Conservation (phyloP, 1,140 invertebrate genomes). For the Penaeus indicus region DNA sequence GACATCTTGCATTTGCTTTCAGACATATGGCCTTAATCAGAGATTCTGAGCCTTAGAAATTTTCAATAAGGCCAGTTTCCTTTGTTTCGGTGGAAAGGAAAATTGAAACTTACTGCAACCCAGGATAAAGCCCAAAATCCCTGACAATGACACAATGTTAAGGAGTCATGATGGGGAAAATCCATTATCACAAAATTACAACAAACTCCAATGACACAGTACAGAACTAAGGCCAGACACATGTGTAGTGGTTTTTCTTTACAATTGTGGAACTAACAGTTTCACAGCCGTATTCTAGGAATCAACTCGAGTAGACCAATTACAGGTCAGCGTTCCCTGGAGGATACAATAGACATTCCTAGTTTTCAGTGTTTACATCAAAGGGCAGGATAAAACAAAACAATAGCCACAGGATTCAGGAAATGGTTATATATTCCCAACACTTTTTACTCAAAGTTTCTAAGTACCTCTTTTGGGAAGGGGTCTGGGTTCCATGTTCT, state of each 20-base stretch:
- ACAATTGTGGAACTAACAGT: neutral
- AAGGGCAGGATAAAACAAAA: too few species aligned
- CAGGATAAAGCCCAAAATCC: constrained; percentile 39
- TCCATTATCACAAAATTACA: constrained; percentile 57
- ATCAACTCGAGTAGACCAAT: constrained; percentile 30
- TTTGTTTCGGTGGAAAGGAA: neutral
- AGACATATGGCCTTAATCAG: neutral
- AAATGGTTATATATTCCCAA: too few species aligned
- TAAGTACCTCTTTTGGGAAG: too few species aligned
- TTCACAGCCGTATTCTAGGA: constrained; percentile 43
- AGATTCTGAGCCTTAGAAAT: constrained; percentile 41
- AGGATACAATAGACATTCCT: neutral
- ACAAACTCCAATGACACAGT: constrained; percentile 50
- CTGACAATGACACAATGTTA: constrained; percentile 39
- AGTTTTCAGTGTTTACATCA: too few species aligned
- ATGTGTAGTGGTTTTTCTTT: constrained; percentile 26
- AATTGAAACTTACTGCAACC: constrained; percentile 10
- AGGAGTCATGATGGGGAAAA: constrained; percentile 27
- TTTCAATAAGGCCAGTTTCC: constrained; percentile 45
- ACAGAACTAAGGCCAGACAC: constrained; percentile 52
- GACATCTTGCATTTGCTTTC: constrained; percentile 34
- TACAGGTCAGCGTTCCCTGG: constrained; percentile 25
- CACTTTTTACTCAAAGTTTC: too few species aligned
- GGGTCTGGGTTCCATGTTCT: too few species aligned
- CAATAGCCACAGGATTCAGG: too few species aligned